Conservation (phyloP, 2,113 vertebrate species). For the Balaeniceps rex region DNA sequence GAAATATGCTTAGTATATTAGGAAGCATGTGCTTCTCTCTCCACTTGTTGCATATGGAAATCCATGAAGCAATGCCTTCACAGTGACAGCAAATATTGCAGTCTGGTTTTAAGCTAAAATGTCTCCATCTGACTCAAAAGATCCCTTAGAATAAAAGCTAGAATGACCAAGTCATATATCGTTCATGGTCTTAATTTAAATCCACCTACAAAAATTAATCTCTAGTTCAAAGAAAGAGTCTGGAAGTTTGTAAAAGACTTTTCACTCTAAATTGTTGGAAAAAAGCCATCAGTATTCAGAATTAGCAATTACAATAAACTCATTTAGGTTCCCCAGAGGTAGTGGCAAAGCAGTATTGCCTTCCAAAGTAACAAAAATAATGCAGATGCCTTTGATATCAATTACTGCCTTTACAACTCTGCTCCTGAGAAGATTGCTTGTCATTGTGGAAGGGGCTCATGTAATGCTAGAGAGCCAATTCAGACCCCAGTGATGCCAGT, state of each 20-base stretch:
- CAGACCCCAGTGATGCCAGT: background rate
- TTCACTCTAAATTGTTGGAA: background rate
- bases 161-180: background rate
- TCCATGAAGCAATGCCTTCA: background rate
- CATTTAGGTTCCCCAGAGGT: background rate
- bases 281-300: background rate
- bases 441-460: background rate
- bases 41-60: background rate
- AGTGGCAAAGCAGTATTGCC: background rate
- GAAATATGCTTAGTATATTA: background rate
- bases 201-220: background rate
- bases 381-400: background rate
- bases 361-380: background rate
- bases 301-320: background rate
- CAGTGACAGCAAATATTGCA: background rate
- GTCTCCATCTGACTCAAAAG: background rate
- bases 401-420: background rate
- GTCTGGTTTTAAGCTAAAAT: background rate
- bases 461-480: background rate
- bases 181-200: background rate
- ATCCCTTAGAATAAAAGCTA: background rate
- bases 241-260: background rate
- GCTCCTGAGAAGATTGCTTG: background rate
- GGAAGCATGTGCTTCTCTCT: background rate
- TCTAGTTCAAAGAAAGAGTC: background rate